Evolutionary conservation across 2,113 vertebrate species (phyloP).

Genomic region (Ageneiosus marmoratus): DNA sequence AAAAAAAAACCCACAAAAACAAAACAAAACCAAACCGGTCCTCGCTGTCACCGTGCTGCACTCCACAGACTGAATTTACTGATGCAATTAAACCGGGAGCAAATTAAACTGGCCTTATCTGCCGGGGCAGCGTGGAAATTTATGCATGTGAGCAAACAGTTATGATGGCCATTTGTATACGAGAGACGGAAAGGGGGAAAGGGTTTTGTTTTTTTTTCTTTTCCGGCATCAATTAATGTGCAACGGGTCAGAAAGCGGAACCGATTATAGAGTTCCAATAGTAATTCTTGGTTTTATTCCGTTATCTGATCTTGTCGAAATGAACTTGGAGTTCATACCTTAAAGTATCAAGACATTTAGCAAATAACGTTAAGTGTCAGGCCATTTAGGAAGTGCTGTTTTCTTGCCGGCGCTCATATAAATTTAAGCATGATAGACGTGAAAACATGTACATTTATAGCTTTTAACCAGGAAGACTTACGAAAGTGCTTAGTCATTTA

Average conservation of each 20-base stretch:
- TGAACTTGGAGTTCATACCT: neutral
- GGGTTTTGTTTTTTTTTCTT: neutral
- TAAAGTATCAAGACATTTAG: no score
- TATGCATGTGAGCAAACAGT: slow-evolving; percentile 35
- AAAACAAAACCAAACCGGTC: neutral
- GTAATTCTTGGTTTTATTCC: neutral
- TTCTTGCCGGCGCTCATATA: no score
- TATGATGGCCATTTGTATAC: slow-evolving; percentile 34
- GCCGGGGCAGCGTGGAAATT: slow-evolving; percentile 41
- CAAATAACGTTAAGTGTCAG: no score
- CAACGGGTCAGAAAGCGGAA: slow-evolving; percentile 12
- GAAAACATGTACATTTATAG: no score
- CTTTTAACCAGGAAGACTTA: no score
- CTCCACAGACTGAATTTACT: slow-evolving; percentile 44
- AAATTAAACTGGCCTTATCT: slow-evolving; percentile 51
- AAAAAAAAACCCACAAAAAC: neutral
- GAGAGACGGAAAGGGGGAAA: slow-evolving; percentile 23
- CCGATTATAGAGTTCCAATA: slow-evolving; percentile 1
- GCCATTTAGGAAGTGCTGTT: no score
- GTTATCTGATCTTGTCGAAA: neutral
- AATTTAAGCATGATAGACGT: no score
- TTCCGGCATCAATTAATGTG: slow-evolving; percentile 10
- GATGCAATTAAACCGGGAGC: slow-evolving; percentile 44
- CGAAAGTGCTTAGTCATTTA: no score
- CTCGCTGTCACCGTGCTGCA: slow-evolving; percentile 26